Evolutionary conservation across 2,113 vertebrate genomes (phyloP).

Genomic region (Crotalus horridus): DNA sequence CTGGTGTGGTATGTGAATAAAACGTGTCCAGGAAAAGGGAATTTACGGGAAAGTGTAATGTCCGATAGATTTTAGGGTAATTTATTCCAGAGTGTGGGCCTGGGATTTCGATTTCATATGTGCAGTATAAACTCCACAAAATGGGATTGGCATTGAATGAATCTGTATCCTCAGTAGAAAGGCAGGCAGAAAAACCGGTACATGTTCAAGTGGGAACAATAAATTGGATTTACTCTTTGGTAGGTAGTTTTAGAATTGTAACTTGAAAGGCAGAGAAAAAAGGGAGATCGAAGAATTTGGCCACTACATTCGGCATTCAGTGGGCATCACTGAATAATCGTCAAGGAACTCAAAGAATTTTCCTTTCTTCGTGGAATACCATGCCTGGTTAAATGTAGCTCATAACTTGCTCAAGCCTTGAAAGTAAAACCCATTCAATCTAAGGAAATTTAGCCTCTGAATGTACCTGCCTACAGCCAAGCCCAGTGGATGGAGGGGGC

Average conservation of each 20-base stretch:
- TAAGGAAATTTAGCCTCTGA: not conserved
- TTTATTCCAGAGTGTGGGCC: not conserved
- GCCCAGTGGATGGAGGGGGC: not conserved
- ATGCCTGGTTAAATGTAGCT: not conserved
- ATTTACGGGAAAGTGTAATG: not conserved
- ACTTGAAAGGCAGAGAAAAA: not conserved
- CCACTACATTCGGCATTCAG: not conserved
- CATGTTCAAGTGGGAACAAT: not conserved
- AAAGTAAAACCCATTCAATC: not conserved
- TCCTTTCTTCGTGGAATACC: not conserved
- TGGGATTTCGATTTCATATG: not conserved
- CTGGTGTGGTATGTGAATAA: not conserved
- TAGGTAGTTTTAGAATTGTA: not conserved
- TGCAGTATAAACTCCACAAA: not conserved
- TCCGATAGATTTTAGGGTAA: not conserved
- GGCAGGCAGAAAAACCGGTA: not conserved
- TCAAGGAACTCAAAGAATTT: not conserved
- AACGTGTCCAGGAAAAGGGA: not conserved
- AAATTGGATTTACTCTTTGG: not conserved
- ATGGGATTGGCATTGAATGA: not conserved
- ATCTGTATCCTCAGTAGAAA: not conserved
- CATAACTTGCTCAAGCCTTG: not conserved
- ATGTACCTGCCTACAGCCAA: not conserved
- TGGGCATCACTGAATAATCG: not conserved
- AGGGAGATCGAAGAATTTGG: not conserved